A percentile compares a stretch with the other conserved stretches of the same genome.
Evolutionary conservation across 2,888 invertebrate genomes (phyloP).

Genomic region (Scaptodrosophila latifasciaeformis): DNA sequence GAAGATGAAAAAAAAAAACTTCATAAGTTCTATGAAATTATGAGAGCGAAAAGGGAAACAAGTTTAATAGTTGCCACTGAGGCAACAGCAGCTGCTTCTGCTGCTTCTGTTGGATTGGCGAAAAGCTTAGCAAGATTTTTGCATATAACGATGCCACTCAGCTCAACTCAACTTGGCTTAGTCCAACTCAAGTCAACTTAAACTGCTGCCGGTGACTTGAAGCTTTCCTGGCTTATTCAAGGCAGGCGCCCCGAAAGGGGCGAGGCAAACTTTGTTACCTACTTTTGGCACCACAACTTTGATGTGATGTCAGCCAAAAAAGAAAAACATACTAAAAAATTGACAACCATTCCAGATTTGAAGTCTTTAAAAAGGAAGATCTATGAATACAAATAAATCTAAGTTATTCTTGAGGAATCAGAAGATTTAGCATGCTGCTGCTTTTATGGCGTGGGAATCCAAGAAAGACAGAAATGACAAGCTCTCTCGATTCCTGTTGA

Average conservation of each 20-base stretch:
- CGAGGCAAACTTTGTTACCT: constrained; percentile 12
- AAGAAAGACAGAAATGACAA: constrained; percentile 24
- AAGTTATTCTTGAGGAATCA: neutral
- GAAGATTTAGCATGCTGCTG: constrained; percentile 17
- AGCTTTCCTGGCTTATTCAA: too few relatives aligned
- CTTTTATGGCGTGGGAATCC: constrained; percentile 58
- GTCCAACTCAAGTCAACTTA: too few relatives aligned
- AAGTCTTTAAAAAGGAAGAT: too few relatives aligned
- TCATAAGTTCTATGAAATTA: constrained; percentile 64
- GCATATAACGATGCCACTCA: neutral
- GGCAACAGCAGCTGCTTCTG: neutral
- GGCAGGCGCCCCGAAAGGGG: neutral
- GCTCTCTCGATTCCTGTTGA: constrained; percentile 34
- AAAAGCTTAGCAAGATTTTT: constrained; percentile 35
- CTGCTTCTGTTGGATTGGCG: constrained; percentile 12
- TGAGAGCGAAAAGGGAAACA: constrained; percentile 11
- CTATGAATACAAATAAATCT: neutral
- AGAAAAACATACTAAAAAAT: too few relatives aligned
- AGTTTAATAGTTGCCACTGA: constrained; percentile 2
- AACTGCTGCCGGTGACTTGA: too few relatives aligned
- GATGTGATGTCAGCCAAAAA: too few relatives aligned
- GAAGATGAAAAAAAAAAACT: too few relatives aligned
- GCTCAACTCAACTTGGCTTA: too few relatives aligned
- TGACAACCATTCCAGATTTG: too few relatives aligned
- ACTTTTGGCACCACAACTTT: constrained; percentile 23